These are phyloP conservation scores for Papilio protenor DNA, from an alignment of 2,888 invertebrate genomes.

Conservation along the genomic window DNA sequence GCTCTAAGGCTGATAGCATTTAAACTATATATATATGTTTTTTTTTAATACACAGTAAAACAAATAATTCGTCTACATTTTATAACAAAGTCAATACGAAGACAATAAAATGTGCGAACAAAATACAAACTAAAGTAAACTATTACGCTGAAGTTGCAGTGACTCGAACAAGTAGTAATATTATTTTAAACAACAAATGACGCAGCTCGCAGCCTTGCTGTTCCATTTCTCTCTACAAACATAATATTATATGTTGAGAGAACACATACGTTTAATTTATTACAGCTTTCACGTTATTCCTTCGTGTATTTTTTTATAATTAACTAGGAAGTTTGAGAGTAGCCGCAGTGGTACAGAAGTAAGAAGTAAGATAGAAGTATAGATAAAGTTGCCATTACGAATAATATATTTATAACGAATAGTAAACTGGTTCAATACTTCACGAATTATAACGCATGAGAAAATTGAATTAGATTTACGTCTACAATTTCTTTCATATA, in stretches of 20 bases:
- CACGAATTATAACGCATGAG: too few relatives aligned
- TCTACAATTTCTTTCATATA: neutral
- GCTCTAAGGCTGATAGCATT: too few relatives aligned
- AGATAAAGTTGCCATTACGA: too few relatives aligned
- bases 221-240: constrained; percentile 10
- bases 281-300: neutral
- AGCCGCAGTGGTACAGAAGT: too few relatives aligned
- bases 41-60: too few relatives aligned
- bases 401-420: too few relatives aligned
- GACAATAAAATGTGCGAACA: neutral
- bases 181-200: constrained; percentile 19
- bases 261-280: neutral
- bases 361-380: too few relatives aligned
- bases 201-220: neutral
- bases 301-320: neutral
- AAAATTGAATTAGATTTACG: too few relatives aligned
- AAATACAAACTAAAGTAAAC: constrained; percentile 13
- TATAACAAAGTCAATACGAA: neutral
- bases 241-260: constrained; percentile 8
- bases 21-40: too few relatives aligned
- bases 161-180: constrained; percentile 20
- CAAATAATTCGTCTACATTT: neutral
- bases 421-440: too few relatives aligned
- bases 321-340: too few relatives aligned
- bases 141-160: constrained; percentile 1